A percentile compares a stretch with the other conserved stretches of the same genome.
Conservation (phyloP, 1,140 invertebrate species). For the Drusus annulatus region DNA sequence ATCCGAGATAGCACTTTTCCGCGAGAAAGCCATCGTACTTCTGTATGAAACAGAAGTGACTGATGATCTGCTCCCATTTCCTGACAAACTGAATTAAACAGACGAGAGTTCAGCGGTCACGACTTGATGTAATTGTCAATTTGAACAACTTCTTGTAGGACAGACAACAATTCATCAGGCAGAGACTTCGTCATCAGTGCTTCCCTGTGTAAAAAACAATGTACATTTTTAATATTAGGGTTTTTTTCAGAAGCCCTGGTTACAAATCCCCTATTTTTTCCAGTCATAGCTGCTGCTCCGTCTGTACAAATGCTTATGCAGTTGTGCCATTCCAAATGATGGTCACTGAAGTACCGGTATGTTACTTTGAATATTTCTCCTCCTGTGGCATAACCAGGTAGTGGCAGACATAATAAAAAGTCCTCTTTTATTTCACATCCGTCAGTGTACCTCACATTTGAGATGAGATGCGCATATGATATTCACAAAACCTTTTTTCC, state of each 20-base stretch:
- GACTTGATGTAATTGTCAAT: conserved; percentile 37
- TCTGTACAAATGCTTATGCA: conserved; percentile 6
- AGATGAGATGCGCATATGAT: conserved; percentile 31
- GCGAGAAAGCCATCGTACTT: conserved; percentile 60
- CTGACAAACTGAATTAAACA: conserved; percentile 19
- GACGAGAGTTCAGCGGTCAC: conserved; percentile 59
- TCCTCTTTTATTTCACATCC: conserved; percentile 27
- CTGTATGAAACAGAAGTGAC: too few species aligned
- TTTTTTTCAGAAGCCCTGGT: conserved; percentile 18
- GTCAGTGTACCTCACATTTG: conserved; percentile 22
- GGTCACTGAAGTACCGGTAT: too few species aligned
- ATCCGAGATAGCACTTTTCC: conserved; percentile 28
- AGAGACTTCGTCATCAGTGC: conserved; percentile 39
- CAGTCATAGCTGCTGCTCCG: conserved; percentile 10
- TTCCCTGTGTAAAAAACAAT: conserved; percentile 21
- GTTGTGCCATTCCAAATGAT: too few species aligned
- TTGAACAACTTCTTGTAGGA: conserved; percentile 37
- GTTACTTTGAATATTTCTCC: too few species aligned
- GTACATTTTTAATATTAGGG: conserved; percentile 10
- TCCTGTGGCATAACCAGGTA: too few species aligned
- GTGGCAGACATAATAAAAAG: too few species aligned
- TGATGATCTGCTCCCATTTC: too few species aligned
- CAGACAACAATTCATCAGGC: conserved; percentile 29
- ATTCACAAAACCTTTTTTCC: too few species aligned
- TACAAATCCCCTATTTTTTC: conserved; percentile 5